Evolutionary conservation across 2,113 vertebrate genomes (phyloP), one percentile per base, ranked within the genome.

Genomic region (Dermatemys mawii): DNA sequence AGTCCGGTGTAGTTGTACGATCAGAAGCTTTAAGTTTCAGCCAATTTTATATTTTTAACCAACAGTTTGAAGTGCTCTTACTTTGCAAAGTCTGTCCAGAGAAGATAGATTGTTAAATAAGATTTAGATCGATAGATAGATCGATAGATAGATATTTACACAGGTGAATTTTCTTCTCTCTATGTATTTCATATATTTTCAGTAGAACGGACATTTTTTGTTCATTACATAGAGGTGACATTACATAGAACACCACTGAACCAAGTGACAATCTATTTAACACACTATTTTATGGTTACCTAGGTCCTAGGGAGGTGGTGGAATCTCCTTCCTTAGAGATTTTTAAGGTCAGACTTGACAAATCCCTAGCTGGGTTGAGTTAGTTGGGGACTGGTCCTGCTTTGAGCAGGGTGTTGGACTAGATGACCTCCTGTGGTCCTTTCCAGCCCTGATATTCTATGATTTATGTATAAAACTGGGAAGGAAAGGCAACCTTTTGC

Each of bases 71-170:
- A 96, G 95, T 90, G 93, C 87, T 96, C 94, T 94, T 96, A 97
- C 95, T 97, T 95, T 91, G 90, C 91, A 84, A 93, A 97, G 87
- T 83, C 80, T 93, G 93, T 97, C 94, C 95, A 17, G 87, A 94
- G 95, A 96, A 97, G 97, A 95, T 17, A 94, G 94, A 90, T 94
- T 90, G 96, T 91, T 97, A 96, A 82, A 94, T 78, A 89, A 90
- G 94, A 96, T 90, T 96, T 93, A 97, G 97, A 97, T 90, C 84
- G 2, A 97, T 97, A 88, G 95, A 97, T 95, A 92, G 82, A 2
- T 80, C n/a, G n/a, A n/a, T n/a, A n/a, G n/a, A n/a, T 79, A 89
- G 94, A 93, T 94, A 95, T 44, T 95, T 92, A 80, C 86, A 96
- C 88, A 84, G 95, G 96, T 78, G 73, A 83, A 81, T 96, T 93